Evolutionary conservation across 1,140 invertebrate genomes (phyloP), one percentile per base, ranked within the genome.

Genomic region (Drosophila albomicans): DNA sequence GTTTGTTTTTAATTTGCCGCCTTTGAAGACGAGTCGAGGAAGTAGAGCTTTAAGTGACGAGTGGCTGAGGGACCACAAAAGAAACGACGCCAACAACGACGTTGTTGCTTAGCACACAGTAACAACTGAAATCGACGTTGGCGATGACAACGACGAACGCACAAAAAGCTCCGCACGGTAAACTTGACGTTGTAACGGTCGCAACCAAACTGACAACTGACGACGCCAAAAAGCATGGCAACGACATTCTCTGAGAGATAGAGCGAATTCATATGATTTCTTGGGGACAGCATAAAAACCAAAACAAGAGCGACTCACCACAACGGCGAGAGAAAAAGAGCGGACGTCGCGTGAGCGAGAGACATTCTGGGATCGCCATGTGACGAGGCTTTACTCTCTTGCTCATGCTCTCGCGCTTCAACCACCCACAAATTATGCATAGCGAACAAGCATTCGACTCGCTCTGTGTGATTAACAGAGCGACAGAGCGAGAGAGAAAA

Each of bases 151-250:
- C 69, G 69, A 73, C 72, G 73, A 25, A 82, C 82, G 79, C 56
- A 87, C 76, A 74, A 79, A 87, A 75, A 56, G 52, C 32, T 79
- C 67, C 77, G 77, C 41, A 76, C 77, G 75, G 32, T 81, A 35
- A 84, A 88, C 85, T 89, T 82, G 64, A 74, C 64, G 77, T 78
- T 89, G 70, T 89, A 88, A 88, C 84, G 81, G 85, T 85, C 81
- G 66, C 74, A 78, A 73, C 58, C 84, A 73, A 82, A 81, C 84
- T 88, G 71, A 85, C 71, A 51, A 58, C 48, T 49, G 30, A 38
- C 46, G 48, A 16, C 54, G 65, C 38, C 54, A 67, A 32, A 48
- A 61, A 75, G 58, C 57, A 69, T 69, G 72, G 32, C 66, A 69
- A 46, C 25, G 38, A 38, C 63, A 41, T 15, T 43, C 52, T 56